Percentiles rank a stretch among this genome's conserved stretches.
Evolutionary conservation across 2,113 vertebrate genomes (phyloP).

Genomic region (Cygnus buccinator): DNA sequence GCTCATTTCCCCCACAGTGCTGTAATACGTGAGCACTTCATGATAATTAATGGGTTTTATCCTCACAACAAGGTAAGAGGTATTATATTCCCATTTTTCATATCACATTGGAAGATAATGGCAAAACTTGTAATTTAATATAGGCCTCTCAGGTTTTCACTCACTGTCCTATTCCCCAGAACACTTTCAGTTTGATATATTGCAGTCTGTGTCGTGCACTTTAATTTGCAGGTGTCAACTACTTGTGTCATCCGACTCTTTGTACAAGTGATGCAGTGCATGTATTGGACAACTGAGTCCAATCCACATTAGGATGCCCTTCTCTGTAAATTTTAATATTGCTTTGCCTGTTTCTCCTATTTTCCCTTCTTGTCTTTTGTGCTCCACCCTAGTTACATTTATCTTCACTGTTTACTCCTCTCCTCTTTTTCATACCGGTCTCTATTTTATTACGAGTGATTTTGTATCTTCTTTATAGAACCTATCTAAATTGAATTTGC

Average conservation of each 20-base stretch:
- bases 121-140: conserved; percentile 1
- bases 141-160: neutral
- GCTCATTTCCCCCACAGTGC: neutral
- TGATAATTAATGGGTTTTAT: conserved; percentile 37
- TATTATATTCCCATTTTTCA: conserved; percentile 16
- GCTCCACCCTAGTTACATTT: neutral
- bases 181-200: conserved; percentile 30
- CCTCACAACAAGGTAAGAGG: neutral
- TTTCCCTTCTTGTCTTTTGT: neutral
- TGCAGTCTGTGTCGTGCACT: neutral
- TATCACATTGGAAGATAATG: conserved; percentile 9
- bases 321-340: conserved; percentile 12
- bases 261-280: neutral
- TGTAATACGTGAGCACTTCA: neutral
- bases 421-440: neutral
- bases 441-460: neutral
- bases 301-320: neutral
- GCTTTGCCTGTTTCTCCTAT: neutral
- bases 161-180: conserved; percentile 25
- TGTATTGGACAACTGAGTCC: neutral
- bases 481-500: neutral
- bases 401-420: neutral
- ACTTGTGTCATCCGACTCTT: neutral
- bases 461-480: neutral
- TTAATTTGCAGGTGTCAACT: conserved; percentile 51